These are phyloP conservation scores for Chaetophractus vellerosus DNA, from an alignment of 2,797 vertebrate species.

Conservation along the genomic window DNA sequence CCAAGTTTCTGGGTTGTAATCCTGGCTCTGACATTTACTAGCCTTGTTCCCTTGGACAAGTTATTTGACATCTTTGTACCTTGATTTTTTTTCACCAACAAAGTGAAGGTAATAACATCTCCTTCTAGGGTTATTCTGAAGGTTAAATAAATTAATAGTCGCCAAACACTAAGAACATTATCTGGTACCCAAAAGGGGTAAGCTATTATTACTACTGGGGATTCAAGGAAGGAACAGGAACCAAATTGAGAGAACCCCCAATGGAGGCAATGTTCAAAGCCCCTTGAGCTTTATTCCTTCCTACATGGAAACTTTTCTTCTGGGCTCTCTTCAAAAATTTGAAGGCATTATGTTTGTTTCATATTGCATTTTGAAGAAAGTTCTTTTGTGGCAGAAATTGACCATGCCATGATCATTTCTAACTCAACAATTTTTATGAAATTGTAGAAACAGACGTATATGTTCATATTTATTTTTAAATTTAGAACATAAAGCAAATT, in stretches of 20 bases:
- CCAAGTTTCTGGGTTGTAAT: neutral
- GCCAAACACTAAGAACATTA: slow-evolving; percentile 34
- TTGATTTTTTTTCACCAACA: slow-evolving; percentile 5
- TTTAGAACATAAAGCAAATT: slow-evolving; percentile 51
- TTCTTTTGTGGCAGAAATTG: neutral
- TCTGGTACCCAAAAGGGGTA: neutral
- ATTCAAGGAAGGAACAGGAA: neutral
- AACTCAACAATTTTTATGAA: slow-evolving; percentile 8
- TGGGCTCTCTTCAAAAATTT: slow-evolving; percentile 11
- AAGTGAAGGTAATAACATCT: neutral
- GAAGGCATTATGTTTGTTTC: neutral
- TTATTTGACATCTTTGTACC: neutral
- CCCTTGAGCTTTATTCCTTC: neutral
- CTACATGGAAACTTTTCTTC: neutral
- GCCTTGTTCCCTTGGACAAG: neutral
- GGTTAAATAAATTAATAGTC: slow-evolving; percentile 40
- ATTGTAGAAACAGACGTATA: neutral
- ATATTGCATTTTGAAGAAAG: slow-evolving; percentile 53
- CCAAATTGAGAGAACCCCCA: neutral
- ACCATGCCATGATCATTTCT: neutral
- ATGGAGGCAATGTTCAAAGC: neutral
- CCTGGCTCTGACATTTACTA: neutral
- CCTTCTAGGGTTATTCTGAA: neutral
- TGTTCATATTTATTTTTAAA: neutral
- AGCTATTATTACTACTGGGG: neutral